Evolutionary conservation across 2,888 invertebrate species (phyloP).

Genomic region (Torymus auratus): DNA sequence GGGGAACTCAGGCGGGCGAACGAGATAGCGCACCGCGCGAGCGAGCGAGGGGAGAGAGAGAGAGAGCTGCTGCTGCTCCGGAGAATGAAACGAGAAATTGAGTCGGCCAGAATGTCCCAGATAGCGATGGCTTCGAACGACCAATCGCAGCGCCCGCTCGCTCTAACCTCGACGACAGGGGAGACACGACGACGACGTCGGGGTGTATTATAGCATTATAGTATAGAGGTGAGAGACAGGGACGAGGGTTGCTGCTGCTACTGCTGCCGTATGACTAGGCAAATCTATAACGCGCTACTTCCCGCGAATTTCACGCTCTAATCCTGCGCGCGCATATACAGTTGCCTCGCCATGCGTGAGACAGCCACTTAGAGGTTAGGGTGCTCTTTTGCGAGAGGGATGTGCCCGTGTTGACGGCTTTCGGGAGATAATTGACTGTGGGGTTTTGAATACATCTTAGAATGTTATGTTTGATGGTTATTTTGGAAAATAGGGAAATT

Average conservation of each 20-base stretch:
- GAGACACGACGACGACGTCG: neutral
- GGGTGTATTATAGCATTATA: neutral
- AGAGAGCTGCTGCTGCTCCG: conserved; percentile 66
- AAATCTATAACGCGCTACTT: conserved; percentile 30
- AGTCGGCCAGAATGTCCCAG: conserved; percentile 72
- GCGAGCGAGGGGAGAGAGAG: conserved; percentile 64
- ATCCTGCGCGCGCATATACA: neutral
- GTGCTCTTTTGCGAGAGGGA: neutral
- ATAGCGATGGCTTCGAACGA: conserved; percentile 65
- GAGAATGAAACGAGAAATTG: conserved; percentile 77
- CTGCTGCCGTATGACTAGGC: conserved; percentile 12
- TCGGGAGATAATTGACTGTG: too few relatives aligned
- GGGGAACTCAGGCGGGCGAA: conserved; percentile 75
- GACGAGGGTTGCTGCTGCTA: too few relatives aligned
- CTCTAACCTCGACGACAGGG: neutral
- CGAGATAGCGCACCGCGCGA: conserved; percentile 71
- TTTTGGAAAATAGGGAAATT: too few relatives aligned
- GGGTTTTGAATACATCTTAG: too few relatives aligned
- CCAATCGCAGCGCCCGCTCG: conserved; percentile 25
- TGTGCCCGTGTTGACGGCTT: neutral
- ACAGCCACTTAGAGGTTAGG: neutral
- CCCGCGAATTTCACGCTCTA: conserved; percentile 37
- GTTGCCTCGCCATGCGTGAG: too few relatives aligned
- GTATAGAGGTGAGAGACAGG: too few relatives aligned
- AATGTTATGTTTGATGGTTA: too few relatives aligned